A percentile compares a stretch with the other conserved stretches of the same genome.
These are phyloP conservation scores for Hypocryptadius cinnamomeus DNA, from an alignment of 2,113 vertebrate species.

Conservation along the genomic window DNA sequence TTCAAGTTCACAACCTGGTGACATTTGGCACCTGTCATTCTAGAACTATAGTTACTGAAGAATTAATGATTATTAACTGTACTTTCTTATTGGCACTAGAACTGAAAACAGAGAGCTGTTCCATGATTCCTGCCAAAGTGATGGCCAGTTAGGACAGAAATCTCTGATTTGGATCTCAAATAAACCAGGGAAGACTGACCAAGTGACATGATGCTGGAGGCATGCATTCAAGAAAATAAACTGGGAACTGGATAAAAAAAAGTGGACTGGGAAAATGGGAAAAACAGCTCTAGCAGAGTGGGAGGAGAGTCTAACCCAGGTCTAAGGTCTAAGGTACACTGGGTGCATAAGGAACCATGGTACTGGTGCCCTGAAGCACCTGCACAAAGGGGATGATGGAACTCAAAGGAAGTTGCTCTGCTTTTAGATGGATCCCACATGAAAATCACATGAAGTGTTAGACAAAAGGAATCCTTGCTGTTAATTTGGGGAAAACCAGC, in stretches of 20 bases:
- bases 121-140: background rate
- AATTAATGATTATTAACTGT: background rate
- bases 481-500: background rate
- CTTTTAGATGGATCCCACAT: background rate
- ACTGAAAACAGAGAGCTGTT: background rate
- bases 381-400: background rate
- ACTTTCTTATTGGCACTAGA: background rate
- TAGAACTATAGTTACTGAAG: background rate
- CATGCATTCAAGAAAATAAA: background rate
- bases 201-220: background rate
- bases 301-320: background rate
- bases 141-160: background rate
- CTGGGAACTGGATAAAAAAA: background rate
- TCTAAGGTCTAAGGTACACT: fast-evolving
- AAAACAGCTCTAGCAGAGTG: background rate
- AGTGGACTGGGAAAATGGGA: background rate
- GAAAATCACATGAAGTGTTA: background rate
- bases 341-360: background rate
- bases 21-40: background rate
- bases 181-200: background rate
- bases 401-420: background rate
- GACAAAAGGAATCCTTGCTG: background rate
- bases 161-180: background rate
- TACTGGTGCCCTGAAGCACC: background rate
- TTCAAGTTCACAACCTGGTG: background rate